Percentiles rank a stretch among this genome's conserved stretches.
phyloP scores from a whole-genome alignment of 92 coral and sea anemone genomes.

The Epizoanthus stellaris region DNA sequence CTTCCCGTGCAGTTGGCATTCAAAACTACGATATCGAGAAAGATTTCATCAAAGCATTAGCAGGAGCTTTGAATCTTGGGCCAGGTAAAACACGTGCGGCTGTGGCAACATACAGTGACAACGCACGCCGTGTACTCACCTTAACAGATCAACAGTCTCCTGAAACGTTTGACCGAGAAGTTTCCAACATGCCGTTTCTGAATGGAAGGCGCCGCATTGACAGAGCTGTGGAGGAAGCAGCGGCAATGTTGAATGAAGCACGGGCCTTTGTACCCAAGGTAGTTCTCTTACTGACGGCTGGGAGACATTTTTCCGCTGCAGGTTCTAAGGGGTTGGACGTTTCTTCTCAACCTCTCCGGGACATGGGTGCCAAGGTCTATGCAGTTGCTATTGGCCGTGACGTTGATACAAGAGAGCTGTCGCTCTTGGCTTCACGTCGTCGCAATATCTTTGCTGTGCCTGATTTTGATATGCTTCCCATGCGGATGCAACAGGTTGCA shows the following conservation, averaged over 20 bases:
- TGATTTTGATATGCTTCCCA: slow-evolving; percentile 50
- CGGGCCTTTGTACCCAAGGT: slow-evolving; percentile 69
- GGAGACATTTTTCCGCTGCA: slow-evolving; percentile 52
- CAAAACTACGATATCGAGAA: slow-evolving; percentile 66
- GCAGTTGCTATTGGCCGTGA: slow-evolving; percentile 81
- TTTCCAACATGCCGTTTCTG: slow-evolving; percentile 58
- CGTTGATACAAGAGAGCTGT: slow-evolving; percentile 59
- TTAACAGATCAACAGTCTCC: slow-evolving; percentile 34
- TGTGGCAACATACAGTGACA: slow-evolving; percentile 61
- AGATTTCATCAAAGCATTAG: slow-evolving; percentile 64
- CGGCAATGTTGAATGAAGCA: slow-evolving; percentile 48
- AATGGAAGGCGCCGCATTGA: slow-evolving; percentile 76
- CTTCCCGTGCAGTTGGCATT: slow-evolving; percentile 63
- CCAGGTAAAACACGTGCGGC: slow-evolving; percentile 72
- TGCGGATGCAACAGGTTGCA: slow-evolving; percentile 45
- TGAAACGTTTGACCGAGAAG: slow-evolving; percentile 41
- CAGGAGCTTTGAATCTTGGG: slow-evolving; percentile 59
- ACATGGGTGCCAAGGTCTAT: slow-evolving; percentile 68
- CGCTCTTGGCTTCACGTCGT: slow-evolving; percentile 53
- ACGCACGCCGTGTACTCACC: slow-evolving; percentile 47
- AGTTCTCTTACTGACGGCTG: slow-evolving; percentile 74
- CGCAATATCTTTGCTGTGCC: slow-evolving; percentile 63
- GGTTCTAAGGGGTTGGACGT: slow-evolving; percentile 29
- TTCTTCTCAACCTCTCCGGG: slow-evolving; percentile 65
- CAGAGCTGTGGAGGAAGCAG: slow-evolving; percentile 71